Conservation (phyloP, 2,797 vertebrate genomes). For the Xiphorhynchus erythropygius region DNA sequence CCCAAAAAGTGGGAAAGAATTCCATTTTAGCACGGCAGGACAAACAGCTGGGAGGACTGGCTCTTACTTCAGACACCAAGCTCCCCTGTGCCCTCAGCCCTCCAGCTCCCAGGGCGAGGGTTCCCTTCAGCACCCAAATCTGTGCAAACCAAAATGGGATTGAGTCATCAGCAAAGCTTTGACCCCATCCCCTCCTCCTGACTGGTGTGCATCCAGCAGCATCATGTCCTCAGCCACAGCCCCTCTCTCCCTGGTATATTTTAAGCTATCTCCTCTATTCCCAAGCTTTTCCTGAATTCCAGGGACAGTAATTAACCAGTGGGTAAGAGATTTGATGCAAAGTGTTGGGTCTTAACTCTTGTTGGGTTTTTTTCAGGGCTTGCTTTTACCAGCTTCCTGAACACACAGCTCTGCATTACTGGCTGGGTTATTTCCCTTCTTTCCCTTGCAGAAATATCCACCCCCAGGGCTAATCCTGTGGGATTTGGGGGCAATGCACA, state of each 20-base stretch:
- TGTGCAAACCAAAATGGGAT: not conserved
- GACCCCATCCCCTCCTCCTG: not conserved
- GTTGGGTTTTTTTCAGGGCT: not conserved
- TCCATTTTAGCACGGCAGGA: not conserved
- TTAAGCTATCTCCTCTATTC: not conserved
- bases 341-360: not conserved
- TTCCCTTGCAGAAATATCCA: not conserved
- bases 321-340: not conserved
- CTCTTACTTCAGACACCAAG: not conserved
- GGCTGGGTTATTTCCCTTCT: not conserved
- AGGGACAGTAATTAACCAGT: not conserved
- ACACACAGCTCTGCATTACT: not conserved
- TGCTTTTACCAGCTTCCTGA: not conserved
- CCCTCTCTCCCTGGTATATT: rapidly evolving
- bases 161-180: not conserved
- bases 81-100: not conserved
- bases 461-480: not conserved
- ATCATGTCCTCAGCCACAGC: rapidly evolving
- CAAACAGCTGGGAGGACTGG: not conserved
- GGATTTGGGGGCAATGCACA: not conserved
- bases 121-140: not conserved
- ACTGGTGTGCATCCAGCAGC: not conserved
- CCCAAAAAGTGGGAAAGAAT: not conserved
- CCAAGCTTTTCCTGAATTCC: not conserved
- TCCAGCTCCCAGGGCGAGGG: rapidly evolving